Evolutionary conservation across 2,888 invertebrate genomes (phyloP), one percentile per base, ranked within the genome.

Genomic region (Drosophila macrospina): DNA sequence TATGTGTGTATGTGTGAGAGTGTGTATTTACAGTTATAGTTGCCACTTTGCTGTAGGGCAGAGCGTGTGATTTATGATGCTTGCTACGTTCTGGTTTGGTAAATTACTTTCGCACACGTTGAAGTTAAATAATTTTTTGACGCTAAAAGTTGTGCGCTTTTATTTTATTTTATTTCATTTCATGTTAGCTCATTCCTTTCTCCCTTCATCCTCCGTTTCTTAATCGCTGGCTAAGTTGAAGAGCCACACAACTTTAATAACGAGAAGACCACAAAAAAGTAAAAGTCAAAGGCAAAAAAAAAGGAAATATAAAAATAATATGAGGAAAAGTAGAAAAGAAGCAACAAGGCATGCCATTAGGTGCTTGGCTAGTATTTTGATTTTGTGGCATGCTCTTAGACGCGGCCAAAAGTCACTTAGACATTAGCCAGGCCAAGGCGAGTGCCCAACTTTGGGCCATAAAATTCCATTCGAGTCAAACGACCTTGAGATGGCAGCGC

Each of bases 31-130:
- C 78, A 73, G 74, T 67, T 73, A 73, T 78, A 74, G 78, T 78
- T 74, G 74, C 48, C 74, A 73, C 63, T 73, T 57, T 78, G 56
- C 74, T 67, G 63, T 48, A 42, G 74, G 63, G 63, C 74, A 63
- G 68, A 67, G 48, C 74, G 79, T 83, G 86, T 84, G 84, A 86
- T 84, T 84, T 84, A 84, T 84, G 86, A 86, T 84, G 80, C 75
- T 73, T 54, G 34, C 82, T 65, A 67, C 77, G 85, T 55, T 69
- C 50, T 73, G 73, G 62, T 63, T 77, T 82, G 80, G 50, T 84
- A 82, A 82, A 82, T 82, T 77, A 85, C 86, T 85, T 81, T 76
- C 48, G 77, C 85, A 67, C 76, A 81, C 80, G 75, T 74, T 74
- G 56, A 74, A 71, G 52, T 75, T 75, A 75, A 75, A 75, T 72